phyloP scores from a whole-genome alignment of 2,888 invertebrate genomes.

The Leucoma salicis region DNA sequence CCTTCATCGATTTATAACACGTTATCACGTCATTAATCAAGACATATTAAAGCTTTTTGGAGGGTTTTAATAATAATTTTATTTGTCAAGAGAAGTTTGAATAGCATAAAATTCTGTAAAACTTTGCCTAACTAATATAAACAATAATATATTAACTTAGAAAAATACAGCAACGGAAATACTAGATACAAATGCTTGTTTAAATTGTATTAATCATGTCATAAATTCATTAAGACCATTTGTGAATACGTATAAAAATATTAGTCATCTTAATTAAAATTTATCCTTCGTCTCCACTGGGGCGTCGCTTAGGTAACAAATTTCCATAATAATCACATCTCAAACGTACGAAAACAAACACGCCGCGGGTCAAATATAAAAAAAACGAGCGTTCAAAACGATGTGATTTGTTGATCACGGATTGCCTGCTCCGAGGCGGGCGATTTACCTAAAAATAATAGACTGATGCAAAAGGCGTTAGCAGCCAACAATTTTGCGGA shows the following conservation, averaged over 20 bases:
- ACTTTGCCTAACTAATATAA: too few relatives aligned
- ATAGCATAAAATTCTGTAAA: too few relatives aligned
- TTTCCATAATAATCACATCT: slow-evolving; percentile 72
- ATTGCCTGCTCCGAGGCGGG: slow-evolving; percentile 53
- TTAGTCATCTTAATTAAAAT: slow-evolving; percentile 56
- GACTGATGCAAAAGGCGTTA: slow-evolving; percentile 72
- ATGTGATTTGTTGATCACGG: slow-evolving; percentile 74
- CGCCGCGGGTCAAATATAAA: slow-evolving; percentile 48
- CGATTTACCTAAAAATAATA: slow-evolving; percentile 71
- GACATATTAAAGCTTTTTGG: too few relatives aligned
- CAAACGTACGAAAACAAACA: slow-evolving; percentile 77
- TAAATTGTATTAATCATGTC: slow-evolving; percentile 13
- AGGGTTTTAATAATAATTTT: too few relatives aligned
- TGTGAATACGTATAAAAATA: slow-evolving; percentile 25
- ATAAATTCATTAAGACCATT: slow-evolving; percentile 18
- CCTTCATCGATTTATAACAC: too few relatives aligned
- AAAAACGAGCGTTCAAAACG: slow-evolving; percentile 44
- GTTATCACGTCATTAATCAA: too few relatives aligned
- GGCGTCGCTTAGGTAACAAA: slow-evolving; percentile 51
- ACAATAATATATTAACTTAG: background rate
- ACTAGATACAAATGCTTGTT: slow-evolving; percentile 10
- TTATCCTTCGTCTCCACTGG: slow-evolving; percentile 43
- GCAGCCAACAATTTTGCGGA: slow-evolving; percentile 75
- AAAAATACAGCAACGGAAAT: background rate
- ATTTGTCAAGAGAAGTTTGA: too few relatives aligned